Base-by-base conservation (phyloP, 1,140 invertebrate species). In the Brachionus sp. region DNA sequence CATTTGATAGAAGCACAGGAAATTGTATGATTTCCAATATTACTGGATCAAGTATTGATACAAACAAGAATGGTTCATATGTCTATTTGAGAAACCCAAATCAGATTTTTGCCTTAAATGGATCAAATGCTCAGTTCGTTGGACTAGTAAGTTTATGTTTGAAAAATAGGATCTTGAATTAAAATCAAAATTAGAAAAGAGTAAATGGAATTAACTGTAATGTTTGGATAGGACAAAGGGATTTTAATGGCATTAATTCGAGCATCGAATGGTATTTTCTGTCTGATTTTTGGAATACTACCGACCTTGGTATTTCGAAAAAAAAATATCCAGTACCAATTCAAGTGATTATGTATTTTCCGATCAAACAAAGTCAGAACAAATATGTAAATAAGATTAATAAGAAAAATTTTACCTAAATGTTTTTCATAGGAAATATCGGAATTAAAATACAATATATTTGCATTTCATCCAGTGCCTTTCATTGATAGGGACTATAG, bases 191-290 rank as follows among this genome's bases (percentile, higher is more conserved):
- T 29, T 1, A 80, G 77, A 80, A 80, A 80, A 23, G 77, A 44
- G 7, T 57, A 1, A 53, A 80, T 80, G 77, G 77, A 23, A 44
- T 80, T n/a, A 80, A 80, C 16, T 23, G 16, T 25, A 29, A 64
- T 66, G 77, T 80, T 62, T 80, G 77, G 77, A 80, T 80, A 10
- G 77, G 62, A 7, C 19, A 35, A 39, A 57, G 62, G 13, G 6
- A 62, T 3, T 37, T 44, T 25, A 66, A 57, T 62, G 77, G 77
- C 2, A 23, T 80, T 0, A 66, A 80, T 29, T 80, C 77, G 12
- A 80, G 35, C 10, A 42, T 80, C 16, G 77, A 80, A 44, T 80
- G 62, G 50, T 80, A 62, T 37, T 80, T 80, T 37, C 35, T 80
- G 19, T 62, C 50, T 37, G 77, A 80, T 19, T 42, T 39, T 10